Percentiles rank a stretch among this genome's conserved stretches.
Evolutionary conservation across 2,797 vertebrate genomes (phyloP).

Genomic region (Balearica regulorum): DNA sequence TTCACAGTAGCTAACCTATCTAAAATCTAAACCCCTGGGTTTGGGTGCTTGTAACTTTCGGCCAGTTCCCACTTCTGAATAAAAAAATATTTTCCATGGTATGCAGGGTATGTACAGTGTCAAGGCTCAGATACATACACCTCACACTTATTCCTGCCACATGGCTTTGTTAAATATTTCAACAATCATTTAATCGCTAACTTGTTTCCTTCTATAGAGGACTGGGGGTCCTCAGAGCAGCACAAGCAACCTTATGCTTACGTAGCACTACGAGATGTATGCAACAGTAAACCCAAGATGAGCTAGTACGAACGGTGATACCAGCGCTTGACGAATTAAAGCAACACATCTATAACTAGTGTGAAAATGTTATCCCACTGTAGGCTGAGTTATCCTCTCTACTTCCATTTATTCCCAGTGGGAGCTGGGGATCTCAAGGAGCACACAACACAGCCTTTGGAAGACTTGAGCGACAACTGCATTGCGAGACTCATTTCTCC

Average conservation of each 20-base stretch:
- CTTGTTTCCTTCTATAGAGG: not conserved
- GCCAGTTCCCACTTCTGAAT: not conserved
- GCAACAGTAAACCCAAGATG: rapidly evolving
- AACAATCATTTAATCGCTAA: not conserved
- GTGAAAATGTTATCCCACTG: not conserved
- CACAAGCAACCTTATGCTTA: not conserved
- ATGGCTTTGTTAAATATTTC: not conserved
- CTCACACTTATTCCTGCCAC: not conserved
- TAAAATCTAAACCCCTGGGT: not conserved
- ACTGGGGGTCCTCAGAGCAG: not conserved
- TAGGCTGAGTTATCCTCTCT: not conserved
- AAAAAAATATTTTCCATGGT: not conserved
- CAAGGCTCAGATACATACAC: not conserved
- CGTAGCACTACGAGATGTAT: rapidly evolving
- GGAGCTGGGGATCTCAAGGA: not conserved
- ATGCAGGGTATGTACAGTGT: not conserved
- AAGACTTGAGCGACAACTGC: rapidly evolving
- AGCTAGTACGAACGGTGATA: not conserved
- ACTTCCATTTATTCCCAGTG: not conserved
- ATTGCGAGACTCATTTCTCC: not conserved
- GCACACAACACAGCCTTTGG: not conserved
- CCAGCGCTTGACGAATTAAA: not conserved
- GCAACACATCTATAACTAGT: not conserved
- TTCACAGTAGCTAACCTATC: not conserved
- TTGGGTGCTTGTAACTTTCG: not conserved